phyloP scores from a whole-genome alignment of 2,113 vertebrate species.

The Copsychus sechellarum region DNA sequence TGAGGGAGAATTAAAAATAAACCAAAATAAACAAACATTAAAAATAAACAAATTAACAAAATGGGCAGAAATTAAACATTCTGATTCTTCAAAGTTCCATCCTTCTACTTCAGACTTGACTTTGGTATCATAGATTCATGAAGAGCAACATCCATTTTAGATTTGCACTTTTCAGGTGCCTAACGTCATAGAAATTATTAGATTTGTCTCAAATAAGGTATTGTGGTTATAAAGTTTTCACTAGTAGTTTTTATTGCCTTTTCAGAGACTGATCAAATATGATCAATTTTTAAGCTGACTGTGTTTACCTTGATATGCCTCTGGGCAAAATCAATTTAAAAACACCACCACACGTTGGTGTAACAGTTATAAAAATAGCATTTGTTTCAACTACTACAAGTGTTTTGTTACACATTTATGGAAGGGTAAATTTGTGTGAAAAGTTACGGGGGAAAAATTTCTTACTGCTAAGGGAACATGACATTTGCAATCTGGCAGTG shows the following conservation, averaged over 20 bases:
- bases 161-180: not conserved
- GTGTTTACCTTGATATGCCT: constrained; percentile 25
- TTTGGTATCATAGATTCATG: not conserved
- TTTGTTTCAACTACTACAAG: constrained; percentile 51
- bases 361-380: constrained; percentile 53
- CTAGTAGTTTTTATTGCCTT: not conserved
- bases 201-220: not conserved
- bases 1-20: not conserved
- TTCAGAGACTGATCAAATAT: not conserved
- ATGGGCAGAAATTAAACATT: not conserved
- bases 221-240: not conserved
- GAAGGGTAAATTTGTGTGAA: constrained; percentile 33
- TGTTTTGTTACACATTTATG: constrained; percentile 53
- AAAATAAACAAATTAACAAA: not conserved
- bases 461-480: constrained; percentile 1
- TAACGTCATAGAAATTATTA: not conserved
- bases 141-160: not conserved
- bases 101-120: not conserved
- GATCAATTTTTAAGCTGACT: not conserved
- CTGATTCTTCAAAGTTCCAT: not conserved
- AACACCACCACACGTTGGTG: not conserved
- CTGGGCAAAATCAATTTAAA: constrained; percentile 5
- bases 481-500: constrained; percentile 43
- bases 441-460: not conserved
- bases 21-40: not conserved